A percentile compares a stretch with the other conserved stretches of the same genome.
These are phyloP conservation scores for Hypomesus transpacificus DNA, from an alignment of 2,113 vertebrate genomes.

Conservation along the genomic window DNA sequence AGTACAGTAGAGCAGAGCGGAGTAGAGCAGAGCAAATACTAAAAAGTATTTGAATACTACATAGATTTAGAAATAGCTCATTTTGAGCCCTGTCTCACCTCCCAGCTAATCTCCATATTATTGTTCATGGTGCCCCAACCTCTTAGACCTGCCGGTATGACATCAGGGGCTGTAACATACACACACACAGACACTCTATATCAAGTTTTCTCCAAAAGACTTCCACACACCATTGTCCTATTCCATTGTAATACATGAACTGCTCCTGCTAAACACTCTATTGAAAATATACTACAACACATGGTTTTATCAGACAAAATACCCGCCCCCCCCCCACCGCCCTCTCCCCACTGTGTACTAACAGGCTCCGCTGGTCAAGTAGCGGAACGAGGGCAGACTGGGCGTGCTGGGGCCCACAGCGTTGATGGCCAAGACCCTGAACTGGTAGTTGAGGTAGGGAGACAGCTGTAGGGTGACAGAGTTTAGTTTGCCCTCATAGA, in stretches of 20 bases:
- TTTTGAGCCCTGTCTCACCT: slow-evolving; percentile 64
- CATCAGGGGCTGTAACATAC: slow-evolving; percentile 80
- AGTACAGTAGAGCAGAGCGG: no score
- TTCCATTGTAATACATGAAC: no score
- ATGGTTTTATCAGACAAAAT: not conserved
- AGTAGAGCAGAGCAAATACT: no score
- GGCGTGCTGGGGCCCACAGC: slow-evolving; percentile 86
- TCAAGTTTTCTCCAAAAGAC: not conserved
- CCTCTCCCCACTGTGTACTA: slow-evolving; percentile 32
- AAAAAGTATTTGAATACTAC: no score
- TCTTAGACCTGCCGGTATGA: slow-evolving; percentile 79
- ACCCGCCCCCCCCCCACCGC: not conserved
- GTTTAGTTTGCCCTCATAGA: slow-evolving; percentile 82
- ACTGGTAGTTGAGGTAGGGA: slow-evolving; percentile 92
- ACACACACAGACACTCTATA: not conserved
- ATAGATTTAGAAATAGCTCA: no score
- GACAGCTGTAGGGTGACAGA: slow-evolving; percentile 82
- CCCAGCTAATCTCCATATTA: slow-evolving; percentile 98
- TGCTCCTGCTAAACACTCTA: no score
- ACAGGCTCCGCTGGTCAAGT: slow-evolving; percentile 90
- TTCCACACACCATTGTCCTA: not conserved
- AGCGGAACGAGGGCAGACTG: slow-evolving; percentile 82
- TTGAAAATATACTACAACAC: not conserved
- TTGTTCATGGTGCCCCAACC: slow-evolving; percentile 86
- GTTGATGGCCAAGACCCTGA: slow-evolving; percentile 91